Percentiles rank a stretch among this genome's conserved stretches.
Conservation (phyloP, 2,797 vertebrate species). For the Prionace glauca region DNA sequence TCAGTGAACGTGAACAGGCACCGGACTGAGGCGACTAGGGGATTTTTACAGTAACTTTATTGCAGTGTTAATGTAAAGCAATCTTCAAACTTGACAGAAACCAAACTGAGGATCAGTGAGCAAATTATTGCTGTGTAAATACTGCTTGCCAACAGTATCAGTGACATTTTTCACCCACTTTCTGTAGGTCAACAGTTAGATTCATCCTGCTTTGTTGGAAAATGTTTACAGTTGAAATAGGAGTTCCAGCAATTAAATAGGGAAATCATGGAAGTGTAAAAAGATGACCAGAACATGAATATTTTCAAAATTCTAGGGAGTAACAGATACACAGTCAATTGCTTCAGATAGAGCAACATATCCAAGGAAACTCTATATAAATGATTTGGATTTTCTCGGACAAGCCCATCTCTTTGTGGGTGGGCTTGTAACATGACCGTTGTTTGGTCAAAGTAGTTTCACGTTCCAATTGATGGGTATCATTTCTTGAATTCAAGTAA, state of each 20-base stretch:
- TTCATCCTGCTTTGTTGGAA: background rate
- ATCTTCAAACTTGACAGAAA: too few species aligned
- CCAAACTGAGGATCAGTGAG: too few species aligned
- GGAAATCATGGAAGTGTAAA: background rate
- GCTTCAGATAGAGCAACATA: background rate
- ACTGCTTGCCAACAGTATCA: too few species aligned
- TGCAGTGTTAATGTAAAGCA: too few species aligned
- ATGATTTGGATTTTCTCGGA: background rate
- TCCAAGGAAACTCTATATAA: background rate
- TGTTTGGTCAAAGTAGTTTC: background rate
- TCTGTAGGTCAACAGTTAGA: background rate
- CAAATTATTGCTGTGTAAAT: too few species aligned
- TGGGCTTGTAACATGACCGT: background rate
- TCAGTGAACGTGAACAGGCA: too few species aligned
- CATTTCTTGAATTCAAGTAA: background rate
- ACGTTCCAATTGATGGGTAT: background rate
- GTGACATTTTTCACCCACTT: too few species aligned
- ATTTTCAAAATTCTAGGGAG: background rate
- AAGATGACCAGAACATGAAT: background rate
- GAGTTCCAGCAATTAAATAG: background rate
- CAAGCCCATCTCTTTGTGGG: background rate
- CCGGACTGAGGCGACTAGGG: too few species aligned
- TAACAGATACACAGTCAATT: background rate
- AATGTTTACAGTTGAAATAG: background rate
- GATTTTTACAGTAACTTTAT: too few species aligned